Conservation (phyloP, 2,113 vertebrate genomes). For the Thomomys bottae region DNA sequence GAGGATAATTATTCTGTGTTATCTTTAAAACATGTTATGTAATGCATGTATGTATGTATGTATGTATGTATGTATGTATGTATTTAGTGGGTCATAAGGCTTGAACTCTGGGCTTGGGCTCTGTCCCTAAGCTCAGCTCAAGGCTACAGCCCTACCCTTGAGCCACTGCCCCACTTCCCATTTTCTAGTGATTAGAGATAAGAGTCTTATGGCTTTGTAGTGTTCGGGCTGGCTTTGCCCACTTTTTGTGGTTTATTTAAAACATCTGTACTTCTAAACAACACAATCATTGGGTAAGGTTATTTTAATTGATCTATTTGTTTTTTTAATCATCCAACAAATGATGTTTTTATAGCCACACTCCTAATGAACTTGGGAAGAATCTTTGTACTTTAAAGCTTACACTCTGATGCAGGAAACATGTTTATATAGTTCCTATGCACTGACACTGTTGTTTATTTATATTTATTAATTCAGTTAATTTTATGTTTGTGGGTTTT, state of each 20-base stretch:
- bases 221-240: too few relatives aligned
- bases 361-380: conserved; percentile 11
- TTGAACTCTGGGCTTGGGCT: too few relatives aligned
- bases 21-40: conserved; percentile 14
- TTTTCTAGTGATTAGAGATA: too few relatives aligned
- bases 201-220: too few relatives aligned
- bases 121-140: too few relatives aligned
- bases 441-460: not conserved
- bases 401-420: not conserved
- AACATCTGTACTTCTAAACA: conserved; percentile 1
- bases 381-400: not conserved
- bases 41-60: too few relatives aligned
- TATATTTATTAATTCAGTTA: conserved; percentile 2
- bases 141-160: too few relatives aligned
- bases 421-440: not conserved
- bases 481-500: too few relatives aligned
- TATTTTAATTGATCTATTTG: conserved; percentile 39
- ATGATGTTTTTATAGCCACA: not conserved
- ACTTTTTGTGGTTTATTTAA: conserved; percentile 60
- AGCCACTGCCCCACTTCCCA: too few relatives aligned
- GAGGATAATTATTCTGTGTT: conserved; percentile 18
- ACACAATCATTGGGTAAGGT: not conserved
- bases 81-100: too few relatives aligned
- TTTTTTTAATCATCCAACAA: conserved; percentile 1
- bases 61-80: too few relatives aligned